Conservation (phyloP, 2,888 invertebrate genomes). For the Rhamnusium bicolor region DNA sequence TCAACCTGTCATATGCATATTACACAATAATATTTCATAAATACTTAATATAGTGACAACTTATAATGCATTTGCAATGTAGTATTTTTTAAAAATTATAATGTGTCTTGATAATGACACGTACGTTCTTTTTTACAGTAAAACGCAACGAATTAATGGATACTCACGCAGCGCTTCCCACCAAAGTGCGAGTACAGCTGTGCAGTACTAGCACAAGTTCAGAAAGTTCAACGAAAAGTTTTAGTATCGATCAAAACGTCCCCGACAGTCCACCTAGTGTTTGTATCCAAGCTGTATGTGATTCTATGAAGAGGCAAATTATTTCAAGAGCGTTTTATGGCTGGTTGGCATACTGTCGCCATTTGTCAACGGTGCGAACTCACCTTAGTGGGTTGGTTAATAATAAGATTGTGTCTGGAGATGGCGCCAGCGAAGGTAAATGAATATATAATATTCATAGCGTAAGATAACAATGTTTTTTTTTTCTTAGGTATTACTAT, state of each 20-base stretch:
- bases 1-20: no score
- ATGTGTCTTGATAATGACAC: no score
- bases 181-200: constrained; percentile 70
- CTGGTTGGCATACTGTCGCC: constrained; percentile 95
- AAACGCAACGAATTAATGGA: constrained; percentile 81
- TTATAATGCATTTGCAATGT: no score
- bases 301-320: constrained; percentile 95
- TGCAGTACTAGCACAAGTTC: constrained; percentile 82
- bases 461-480: not conserved
- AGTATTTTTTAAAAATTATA: no score
- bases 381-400: constrained; percentile 93
- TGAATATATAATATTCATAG: not conserved
- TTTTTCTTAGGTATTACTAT: constrained; percentile 76
- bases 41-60: no score
- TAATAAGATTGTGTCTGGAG: constrained; percentile 79
- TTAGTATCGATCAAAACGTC: constrained; percentile 71
- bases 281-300: constrained; percentile 81
- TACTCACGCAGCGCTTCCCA: constrained; percentile 70
- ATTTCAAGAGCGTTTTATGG: constrained; percentile 95
- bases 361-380: constrained; percentile 92
- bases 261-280: constrained; percentile 69
- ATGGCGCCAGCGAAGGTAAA: constrained; percentile 74
- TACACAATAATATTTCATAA: no score
- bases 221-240: constrained; percentile 75
- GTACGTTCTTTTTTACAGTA: constrained; percentile 71